Evolutionary conservation across 1,140 invertebrate species (phyloP), one percentile per base, ranked within the genome.

Genomic region (Protaetia brevitarsis): DNA sequence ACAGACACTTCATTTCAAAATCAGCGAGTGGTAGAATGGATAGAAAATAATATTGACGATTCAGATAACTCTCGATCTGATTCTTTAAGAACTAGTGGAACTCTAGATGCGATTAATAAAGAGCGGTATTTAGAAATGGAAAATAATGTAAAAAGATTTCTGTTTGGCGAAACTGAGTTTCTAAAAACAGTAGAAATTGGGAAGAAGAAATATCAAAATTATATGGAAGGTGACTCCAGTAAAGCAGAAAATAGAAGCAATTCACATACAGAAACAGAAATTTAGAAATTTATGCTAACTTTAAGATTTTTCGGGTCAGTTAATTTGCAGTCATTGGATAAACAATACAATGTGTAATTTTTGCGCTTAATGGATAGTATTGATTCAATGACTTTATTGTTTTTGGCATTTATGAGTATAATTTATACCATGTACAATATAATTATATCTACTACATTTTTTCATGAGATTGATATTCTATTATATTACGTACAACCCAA

Each of bases 71-170:
- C 72, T n/a, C 63, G 67, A 36, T 66, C 67, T 3, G 73, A 73
- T 36, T 66, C 66, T 13, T 16, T 69, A n/a, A 65, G 66, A 51
- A 8, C 37, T 28, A 19, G 57, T 57, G 31, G 60, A 16, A 31
- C 65, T 27, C n/a, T 26, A 28, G 51, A 62, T 28, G 57, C 56
- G 37, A 36, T 70, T 37, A 72, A 77, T 65, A 71, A 67, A 31
- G 66, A 30, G 1, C 72, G 71, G 29, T 77, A 77, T 58, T 72
- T 72, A 1, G 75, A 77, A 67, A 77, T 77, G 74, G 76, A 78
- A 64, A 74, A 76, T 64, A 74, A 77, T 66, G 77, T 78, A 7
- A 77, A 77, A 57, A 71, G 73, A 28, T 77, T 78, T 68, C 64
- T 78, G 23, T 76, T 77, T 51, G 75, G 75, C 1, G 74, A 78